A percentile compares a stretch with the other conserved stretches of the same genome.
Evolutionary conservation across 2,113 vertebrate species (phyloP).

Genomic region (Isurus oxyrinchus): DNA sequence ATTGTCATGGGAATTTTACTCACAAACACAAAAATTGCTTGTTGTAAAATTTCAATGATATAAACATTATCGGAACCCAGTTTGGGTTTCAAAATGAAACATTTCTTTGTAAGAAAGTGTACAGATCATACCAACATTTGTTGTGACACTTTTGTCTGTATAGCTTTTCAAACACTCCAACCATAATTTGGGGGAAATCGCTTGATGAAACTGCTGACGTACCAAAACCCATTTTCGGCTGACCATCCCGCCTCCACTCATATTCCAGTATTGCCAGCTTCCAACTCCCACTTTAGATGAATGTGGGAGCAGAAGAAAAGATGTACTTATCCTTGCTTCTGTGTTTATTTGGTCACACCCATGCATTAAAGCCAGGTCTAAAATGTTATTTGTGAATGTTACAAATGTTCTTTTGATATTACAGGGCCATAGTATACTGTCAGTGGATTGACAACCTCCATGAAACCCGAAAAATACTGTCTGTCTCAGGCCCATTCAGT

Average conservation of each 20-base stretch:
- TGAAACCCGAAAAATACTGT: slow-evolving; percentile 83
- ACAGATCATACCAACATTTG: not conserved
- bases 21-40: not conserved
- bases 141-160: not conserved
- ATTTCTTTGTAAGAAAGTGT: not conserved
- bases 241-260: not conserved
- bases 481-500: slow-evolving; percentile 81
- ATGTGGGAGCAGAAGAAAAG: not conserved
- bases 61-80: not conserved
- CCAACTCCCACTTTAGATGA: not conserved
- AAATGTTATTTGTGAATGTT: not conserved
- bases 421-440: slow-evolving; percentile 88
- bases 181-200: not conserved
- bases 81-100: not conserved
- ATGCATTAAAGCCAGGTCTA: not conserved
- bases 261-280: not conserved
- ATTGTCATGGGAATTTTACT: not conserved
- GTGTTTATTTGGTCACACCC: not conserved
- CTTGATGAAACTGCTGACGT: not conserved
- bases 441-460: slow-evolving; percentile 96
- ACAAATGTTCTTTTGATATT: slow-evolving; percentile 46
- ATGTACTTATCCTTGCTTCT: not conserved
- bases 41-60: not conserved
- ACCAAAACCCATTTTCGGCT: not conserved
- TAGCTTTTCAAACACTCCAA: not conserved